phyloP scores from a whole-genome alignment of 2,888 invertebrate species.

The Apamea sordens region DNA sequence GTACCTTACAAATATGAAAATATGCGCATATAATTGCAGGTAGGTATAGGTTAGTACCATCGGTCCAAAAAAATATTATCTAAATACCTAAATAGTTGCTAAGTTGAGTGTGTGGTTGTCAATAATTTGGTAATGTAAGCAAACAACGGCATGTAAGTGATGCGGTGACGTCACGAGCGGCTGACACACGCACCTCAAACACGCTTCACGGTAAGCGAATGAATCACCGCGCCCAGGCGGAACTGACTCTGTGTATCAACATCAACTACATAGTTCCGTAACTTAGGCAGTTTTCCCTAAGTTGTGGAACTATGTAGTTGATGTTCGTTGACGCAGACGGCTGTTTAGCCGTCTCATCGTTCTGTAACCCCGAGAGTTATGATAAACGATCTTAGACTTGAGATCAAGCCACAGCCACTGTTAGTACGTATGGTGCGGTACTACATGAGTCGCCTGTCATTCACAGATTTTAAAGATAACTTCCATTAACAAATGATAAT shows the following conservation, averaged over 20 bases:
- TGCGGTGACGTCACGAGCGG: conserved; percentile 44
- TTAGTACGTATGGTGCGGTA: not conserved
- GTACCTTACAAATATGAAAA: not conserved
- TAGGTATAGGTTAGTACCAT: not conserved
- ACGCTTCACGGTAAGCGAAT: conserved; percentile 58
- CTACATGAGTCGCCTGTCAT: not conserved
- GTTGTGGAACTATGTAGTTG: too few species aligned
- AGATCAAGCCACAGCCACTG: not conserved
- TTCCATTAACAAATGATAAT: not conserved
- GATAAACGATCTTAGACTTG: not conserved
- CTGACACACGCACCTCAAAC: conserved; percentile 60
- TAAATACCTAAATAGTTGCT: conserved; percentile 21
- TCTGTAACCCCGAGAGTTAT: not conserved
- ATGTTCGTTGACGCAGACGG: too few species aligned
- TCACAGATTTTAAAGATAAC: not conserved
- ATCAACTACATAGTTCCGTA: not conserved
- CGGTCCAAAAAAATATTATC: conserved; percentile 12
- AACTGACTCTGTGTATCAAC: not conserved
- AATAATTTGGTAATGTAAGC: conserved; percentile 47
- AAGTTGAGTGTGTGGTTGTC: conserved; percentile 31
- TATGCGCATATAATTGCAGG: conserved; percentile 1
- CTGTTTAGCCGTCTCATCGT: not conserved
- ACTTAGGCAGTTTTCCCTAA: too few species aligned
- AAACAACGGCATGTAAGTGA: conserved; percentile 37
- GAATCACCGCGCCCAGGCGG: conserved; percentile 54